Evolutionary conservation across 2,797 vertebrate genomes (phyloP).

Genomic region (Leptodactylus fallax): DNA sequence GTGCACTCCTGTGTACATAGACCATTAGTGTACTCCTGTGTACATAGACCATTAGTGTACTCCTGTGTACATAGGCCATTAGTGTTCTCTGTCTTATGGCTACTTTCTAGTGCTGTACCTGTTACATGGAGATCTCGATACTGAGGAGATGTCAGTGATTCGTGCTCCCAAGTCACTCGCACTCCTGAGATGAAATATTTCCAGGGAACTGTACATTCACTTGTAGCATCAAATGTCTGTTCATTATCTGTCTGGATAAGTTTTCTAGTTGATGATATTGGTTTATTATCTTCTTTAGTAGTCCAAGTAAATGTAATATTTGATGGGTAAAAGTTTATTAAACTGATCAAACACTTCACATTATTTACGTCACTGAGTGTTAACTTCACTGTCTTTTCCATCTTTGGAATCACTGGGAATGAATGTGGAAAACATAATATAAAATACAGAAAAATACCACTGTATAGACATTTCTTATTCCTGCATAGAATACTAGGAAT

Average conservation of each 20-base stretch:
- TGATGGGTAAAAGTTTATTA: slow-evolving; percentile 7
- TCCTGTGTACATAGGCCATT: too few species aligned
- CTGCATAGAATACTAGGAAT: too few species aligned
- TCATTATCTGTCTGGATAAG: neutral
- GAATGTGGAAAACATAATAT: neutral
- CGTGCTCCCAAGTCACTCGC: slow-evolving; percentile 34
- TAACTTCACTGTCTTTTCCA: neutral
- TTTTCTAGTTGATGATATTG: neutral
- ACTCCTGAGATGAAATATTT: neutral
- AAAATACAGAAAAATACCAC: too few species aligned
- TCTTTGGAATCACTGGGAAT: neutral
- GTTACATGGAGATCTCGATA: neutral
- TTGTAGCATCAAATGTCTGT: slow-evolving; percentile 19
- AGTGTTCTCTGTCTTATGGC: too few species aligned
- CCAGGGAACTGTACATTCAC: slow-evolving; percentile 23
- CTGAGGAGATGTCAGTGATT: neutral
- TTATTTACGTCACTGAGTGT: neutral
- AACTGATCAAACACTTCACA: neutral
- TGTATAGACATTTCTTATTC: too few species aligned
- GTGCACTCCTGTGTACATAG: too few species aligned
- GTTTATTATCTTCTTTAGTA: neutral
- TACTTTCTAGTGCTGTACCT: neutral
- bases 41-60: too few species aligned
- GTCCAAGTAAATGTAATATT: neutral
- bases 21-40: too few species aligned